Evolutionary conservation across 2,113 vertebrate genomes (phyloP).

Genomic region (Ornithorhynchus anatinus): DNA sequence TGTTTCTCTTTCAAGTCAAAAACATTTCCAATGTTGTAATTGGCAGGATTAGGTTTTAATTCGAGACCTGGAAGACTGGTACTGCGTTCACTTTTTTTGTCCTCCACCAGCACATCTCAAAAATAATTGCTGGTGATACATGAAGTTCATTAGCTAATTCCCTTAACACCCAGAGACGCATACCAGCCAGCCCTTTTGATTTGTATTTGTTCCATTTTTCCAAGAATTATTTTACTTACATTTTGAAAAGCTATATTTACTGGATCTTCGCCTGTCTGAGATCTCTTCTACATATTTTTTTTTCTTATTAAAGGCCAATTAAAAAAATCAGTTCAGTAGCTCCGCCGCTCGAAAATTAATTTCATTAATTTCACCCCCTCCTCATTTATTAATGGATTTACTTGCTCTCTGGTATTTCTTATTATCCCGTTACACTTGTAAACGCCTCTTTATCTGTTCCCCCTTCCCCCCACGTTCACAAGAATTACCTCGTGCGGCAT

Average conservation of each 20-base stretch:
- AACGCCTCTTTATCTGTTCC: background rate
- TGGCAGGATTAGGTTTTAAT: background rate
- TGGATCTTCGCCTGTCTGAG: background rate
- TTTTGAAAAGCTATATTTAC: background rate
- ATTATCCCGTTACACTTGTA: background rate
- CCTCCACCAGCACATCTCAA: constrained; percentile 7
- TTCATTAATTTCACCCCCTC: background rate
- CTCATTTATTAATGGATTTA: background rate
- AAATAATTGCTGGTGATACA: constrained; percentile 21
- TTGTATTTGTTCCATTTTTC: background rate
- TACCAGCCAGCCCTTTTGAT: background rate
- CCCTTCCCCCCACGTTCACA: no score
- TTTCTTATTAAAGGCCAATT: background rate
- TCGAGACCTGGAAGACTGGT: background rate
- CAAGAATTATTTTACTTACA: background rate
- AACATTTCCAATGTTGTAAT: background rate
- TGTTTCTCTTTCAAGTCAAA: background rate
- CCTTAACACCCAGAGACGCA: background rate
- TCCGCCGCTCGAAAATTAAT: background rate
- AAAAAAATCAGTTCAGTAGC: background rate
- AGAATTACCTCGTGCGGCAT: background rate
- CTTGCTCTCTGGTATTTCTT: background rate
- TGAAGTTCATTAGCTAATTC: constrained; percentile 8
- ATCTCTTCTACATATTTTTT: background rate
- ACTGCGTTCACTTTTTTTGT: background rate